A percentile compares a stretch with the other conserved stretches of the same genome.
These are phyloP conservation scores for Adelosebastes latens DNA, from an alignment of 2,797 vertebrate genomes.

Conservation along the genomic window DNA sequence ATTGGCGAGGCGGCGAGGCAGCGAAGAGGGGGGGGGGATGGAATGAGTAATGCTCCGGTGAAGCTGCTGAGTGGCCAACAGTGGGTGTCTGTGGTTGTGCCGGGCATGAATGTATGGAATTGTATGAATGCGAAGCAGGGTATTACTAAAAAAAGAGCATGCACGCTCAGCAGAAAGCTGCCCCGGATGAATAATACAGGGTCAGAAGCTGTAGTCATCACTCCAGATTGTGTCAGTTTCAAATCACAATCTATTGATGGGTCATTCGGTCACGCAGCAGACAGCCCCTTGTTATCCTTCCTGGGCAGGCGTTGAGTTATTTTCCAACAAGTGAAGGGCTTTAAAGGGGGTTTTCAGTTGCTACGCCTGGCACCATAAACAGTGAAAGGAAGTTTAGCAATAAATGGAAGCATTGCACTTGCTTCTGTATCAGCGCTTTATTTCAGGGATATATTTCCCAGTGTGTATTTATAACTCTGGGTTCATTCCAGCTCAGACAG, in stretches of 20 bases:
- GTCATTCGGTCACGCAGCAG: slow-evolving; percentile 24
- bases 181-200: slow-evolving; percentile 50
- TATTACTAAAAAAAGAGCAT: slow-evolving; percentile 34
- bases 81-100: slow-evolving; percentile 39
- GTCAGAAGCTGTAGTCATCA: slow-evolving; percentile 47
- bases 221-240: slow-evolving; percentile 29
- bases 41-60: slow-evolving; percentile 66
- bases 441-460: slow-evolving; percentile 70
- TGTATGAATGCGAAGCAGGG: slow-evolving; percentile 64
- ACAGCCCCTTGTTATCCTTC: slow-evolving; percentile 26
- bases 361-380: slow-evolving; percentile 24
- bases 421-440: slow-evolving; percentile 59
- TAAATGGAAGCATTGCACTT: slow-evolving; percentile 60
- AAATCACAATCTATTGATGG: slow-evolving; percentile 49
- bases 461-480: slow-evolving; percentile 78
- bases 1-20: slow-evolving; percentile 37
- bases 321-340: slow-evolving; percentile 23
- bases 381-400: slow-evolving; percentile 51
- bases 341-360: slow-evolving; percentile 40
- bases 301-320: slow-evolving; percentile 12
- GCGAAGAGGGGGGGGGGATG: not conserved
- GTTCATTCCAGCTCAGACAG: slow-evolving; percentile 67
- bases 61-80: slow-evolving; percentile 72
- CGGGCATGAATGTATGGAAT: slow-evolving; percentile 49
- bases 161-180: slow-evolving; percentile 58